phyloP scores from a whole-genome alignment of 2,113 vertebrate genomes.

The Ophthalmotilapia sp. region DNA sequence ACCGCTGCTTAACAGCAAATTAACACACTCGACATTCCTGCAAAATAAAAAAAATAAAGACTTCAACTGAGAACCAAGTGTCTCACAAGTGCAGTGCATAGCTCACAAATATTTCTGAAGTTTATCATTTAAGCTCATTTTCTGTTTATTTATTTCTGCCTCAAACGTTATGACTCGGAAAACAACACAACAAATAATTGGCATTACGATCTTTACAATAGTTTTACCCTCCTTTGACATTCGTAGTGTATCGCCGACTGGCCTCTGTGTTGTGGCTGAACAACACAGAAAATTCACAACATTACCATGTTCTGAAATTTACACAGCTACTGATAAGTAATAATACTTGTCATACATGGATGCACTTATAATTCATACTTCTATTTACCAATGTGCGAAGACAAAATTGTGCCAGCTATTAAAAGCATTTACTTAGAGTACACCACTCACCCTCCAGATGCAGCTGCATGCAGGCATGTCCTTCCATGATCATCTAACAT shows the following conservation, averaged over 20 bases:
- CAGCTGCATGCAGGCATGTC: constrained; percentile 93
- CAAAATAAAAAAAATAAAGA: not conserved
- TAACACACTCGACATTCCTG: constrained; percentile 93
- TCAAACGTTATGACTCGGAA: not conserved
- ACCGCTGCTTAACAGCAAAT: constrained; percentile 85
- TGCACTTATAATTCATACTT: not conserved
- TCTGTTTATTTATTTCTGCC: not conserved
- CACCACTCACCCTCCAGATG: constrained; percentile 83
- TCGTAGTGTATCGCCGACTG: not conserved
- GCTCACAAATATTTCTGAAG: not conserved
- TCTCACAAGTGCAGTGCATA: not conserved
- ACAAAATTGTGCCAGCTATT: not conserved
- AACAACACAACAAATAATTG: not conserved
- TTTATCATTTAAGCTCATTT: not conserved
- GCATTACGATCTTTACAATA: not conserved
- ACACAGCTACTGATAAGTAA: not conserved
- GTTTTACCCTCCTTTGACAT: not conserved
- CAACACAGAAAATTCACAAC: not conserved
- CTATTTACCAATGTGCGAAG: not conserved
- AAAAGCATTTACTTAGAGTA: not conserved
- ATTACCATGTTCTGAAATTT: not conserved
- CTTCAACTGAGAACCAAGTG: not conserved
- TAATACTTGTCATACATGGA: not conserved
- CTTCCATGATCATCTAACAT: constrained; percentile 84
- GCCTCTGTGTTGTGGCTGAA: not conserved